phyloP scores from a whole-genome alignment of 1,140 invertebrate species.

The fruit fly (Drosophila melanogaster) region DNA sequence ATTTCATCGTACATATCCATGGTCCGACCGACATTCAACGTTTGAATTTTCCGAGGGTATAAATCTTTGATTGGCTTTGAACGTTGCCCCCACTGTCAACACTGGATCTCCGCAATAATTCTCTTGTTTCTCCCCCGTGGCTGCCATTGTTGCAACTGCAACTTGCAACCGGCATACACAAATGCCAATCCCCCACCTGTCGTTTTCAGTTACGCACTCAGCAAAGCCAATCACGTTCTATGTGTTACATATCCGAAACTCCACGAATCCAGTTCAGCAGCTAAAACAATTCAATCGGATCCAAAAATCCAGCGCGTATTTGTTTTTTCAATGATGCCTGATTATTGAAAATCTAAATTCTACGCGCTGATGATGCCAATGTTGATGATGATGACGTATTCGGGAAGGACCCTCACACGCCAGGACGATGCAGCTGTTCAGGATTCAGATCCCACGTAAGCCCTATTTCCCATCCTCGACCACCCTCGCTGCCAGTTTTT shows the following conservation, averaged over 20 bases:
- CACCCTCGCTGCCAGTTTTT: slow-evolving; percentile 20
- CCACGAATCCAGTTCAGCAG: slow-evolving; percentile 6
- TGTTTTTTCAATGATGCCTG: slow-evolving; percentile 82
- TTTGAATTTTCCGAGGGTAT: slow-evolving; percentile 1
- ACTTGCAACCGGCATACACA: slow-evolving; percentile 29
- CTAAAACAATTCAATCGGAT: slow-evolving; percentile 67
- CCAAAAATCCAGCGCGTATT: slow-evolving; percentile 74
- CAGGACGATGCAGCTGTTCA: slow-evolving; percentile 43
- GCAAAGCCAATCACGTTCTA: slow-evolving; percentile 71
- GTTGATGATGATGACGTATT: slow-evolving; percentile 29
- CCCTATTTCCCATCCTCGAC: neutral
- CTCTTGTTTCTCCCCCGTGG: neutral
- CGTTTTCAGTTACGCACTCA: slow-evolving; percentile 59
- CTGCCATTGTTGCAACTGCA: slow-evolving; percentile 38
- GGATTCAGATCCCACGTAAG: slow-evolving; percentile 5
- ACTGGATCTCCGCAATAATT: slow-evolving; percentile 2
- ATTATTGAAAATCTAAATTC: slow-evolving; percentile 83
- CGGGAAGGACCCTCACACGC: slow-evolving; percentile 8
- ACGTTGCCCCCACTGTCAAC: neutral
- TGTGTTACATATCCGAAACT: slow-evolving; percentile 62
- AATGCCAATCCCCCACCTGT: slow-evolving; percentile 26
- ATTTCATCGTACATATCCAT: slow-evolving; percentile 17
- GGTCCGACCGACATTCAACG: slow-evolving; percentile 43
- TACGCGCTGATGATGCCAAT: slow-evolving; percentile 34
- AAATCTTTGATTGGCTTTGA: slow-evolving; percentile 52